Evolutionary conservation across 2,113 vertebrate genomes (phyloP).

Genomic region (Leucopsar rothschildi): DNA sequence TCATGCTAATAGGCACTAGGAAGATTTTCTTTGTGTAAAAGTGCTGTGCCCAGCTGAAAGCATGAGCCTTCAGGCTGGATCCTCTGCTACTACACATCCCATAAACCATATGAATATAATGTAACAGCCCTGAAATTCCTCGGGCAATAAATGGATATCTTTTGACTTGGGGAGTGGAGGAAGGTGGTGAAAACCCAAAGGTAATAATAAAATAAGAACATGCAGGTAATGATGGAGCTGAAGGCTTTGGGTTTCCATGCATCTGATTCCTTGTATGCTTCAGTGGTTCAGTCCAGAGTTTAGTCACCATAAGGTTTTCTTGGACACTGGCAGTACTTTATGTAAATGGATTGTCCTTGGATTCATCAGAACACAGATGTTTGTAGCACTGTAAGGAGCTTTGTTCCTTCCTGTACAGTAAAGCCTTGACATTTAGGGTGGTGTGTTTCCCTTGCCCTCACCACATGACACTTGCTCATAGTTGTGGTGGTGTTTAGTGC

Average conservation of each 20-base stretch:
- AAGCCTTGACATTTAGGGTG: background rate
- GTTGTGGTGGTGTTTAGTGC: background rate
- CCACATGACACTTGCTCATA: accelerated
- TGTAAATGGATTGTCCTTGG: background rate
- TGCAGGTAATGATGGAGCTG: background rate
- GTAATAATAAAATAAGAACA: background rate
- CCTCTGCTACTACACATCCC: background rate
- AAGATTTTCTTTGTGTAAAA: background rate
- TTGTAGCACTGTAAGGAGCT: background rate
- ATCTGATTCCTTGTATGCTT: background rate
- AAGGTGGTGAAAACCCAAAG: background rate
- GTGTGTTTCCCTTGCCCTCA: background rate
- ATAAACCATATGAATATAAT: background rate
- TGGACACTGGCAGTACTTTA: background rate
- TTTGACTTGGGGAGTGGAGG: background rate
- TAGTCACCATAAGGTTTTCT: background rate
- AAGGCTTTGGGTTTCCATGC: background rate
- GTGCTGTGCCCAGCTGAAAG: background rate
- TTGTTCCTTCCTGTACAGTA: background rate
- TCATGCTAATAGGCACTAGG: background rate
- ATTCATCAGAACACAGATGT: background rate
- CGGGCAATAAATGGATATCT: background rate
- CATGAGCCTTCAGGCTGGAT: background rate
- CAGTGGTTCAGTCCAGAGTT: background rate
- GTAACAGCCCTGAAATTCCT: background rate